phyloP scores from a whole-genome alignment of 2,888 invertebrate species.

The Cylloceria caligata region DNA sequence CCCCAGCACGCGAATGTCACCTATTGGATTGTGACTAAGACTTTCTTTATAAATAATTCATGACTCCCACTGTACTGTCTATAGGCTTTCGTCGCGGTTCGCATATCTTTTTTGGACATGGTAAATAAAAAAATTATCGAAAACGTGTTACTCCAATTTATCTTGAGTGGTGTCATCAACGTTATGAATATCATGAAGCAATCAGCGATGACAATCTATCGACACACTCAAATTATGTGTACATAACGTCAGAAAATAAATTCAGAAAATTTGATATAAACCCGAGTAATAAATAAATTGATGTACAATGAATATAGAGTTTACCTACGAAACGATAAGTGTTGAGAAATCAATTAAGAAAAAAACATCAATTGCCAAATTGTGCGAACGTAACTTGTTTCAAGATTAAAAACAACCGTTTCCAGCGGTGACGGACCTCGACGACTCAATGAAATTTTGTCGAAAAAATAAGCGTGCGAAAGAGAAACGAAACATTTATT shows the following conservation, averaged over 20 bases:
- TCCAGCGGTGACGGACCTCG: neutral
- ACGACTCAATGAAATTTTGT: neutral
- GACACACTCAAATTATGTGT: too few relatives aligned
- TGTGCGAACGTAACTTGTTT: too few relatives aligned
- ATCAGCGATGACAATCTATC: too few relatives aligned
- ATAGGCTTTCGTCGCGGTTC: neutral
- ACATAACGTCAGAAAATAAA: too few relatives aligned
- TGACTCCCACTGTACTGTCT: neutral
- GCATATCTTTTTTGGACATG: neutral
- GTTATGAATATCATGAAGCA: too few relatives aligned
- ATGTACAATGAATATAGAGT: too few relatives aligned
- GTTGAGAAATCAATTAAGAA: neutral
- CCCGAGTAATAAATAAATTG: too few relatives aligned
- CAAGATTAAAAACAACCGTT: neutral
- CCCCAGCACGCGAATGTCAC: slow-evolving; percentile 13
- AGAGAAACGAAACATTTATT: slow-evolving; percentile 19
- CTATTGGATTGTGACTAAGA: slow-evolving; percentile 25
- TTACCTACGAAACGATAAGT: too few relatives aligned
- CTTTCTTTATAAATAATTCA: slow-evolving; percentile 12
- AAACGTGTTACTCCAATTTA: too few relatives aligned
- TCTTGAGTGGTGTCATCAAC: too few relatives aligned
- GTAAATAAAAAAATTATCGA: neutral
- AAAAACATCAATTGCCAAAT: neutral
- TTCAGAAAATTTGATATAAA: too few relatives aligned
- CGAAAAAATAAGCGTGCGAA: slow-evolving; percentile 13